Evolutionary conservation across 2,888 invertebrate species (phyloP), one percentile per base, ranked within the genome.

Genomic region (Seira sanloemensis): DNA sequence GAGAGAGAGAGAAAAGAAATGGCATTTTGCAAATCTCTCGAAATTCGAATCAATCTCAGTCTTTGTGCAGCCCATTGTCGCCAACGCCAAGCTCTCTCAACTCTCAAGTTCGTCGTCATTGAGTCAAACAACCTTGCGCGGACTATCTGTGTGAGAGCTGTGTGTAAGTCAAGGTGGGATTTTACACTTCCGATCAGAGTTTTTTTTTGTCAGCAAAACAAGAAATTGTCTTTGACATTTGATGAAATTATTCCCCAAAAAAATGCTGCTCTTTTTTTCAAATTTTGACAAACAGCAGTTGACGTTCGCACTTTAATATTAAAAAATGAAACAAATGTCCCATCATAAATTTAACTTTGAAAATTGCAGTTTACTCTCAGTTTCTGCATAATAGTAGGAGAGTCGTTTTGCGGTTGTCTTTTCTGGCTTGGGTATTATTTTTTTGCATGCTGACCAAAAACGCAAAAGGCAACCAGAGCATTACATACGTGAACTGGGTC

Each of bases 401-500:
- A n/a, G n/a, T n/a, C n/a, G n/a, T n/a, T n/a, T n/a, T n/a, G n/a
- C n/a, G n/a, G n/a, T n/a, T n/a, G n/a, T n/a, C n/a, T n/a, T n/a
- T n/a, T n/a, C n/a, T n/a, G n/a, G n/a, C n/a, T n/a, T n/a, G n/a
- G n/a, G n/a, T n/a, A n/a, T n/a, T n/a, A n/a, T n/a, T n/a, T n/a
- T n/a, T n/a, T n/a, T n/a, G 62, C 18, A n/a, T 16, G 58, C 66
- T 69, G 78, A 78, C 75, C 78, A 84, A 75, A 74, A 65, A 5
- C 12, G 72, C 66, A 65, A n/a, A n/a, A 78, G 69, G 62, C 78
- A 84, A 84, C 84, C 78, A 84, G 84, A 84, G 84, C 84, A 78
- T 84, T 69, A 78, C 68, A 68, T 71, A 84, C 84, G 84, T 84
- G 84, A 84, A 84, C 26, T 74, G 54, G 84, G 78, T 50, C 84